These are phyloP conservation scores for Drosophila fuyamai DNA, from an alignment of 1,140 invertebrate species.

Conservation along the genomic window DNA sequence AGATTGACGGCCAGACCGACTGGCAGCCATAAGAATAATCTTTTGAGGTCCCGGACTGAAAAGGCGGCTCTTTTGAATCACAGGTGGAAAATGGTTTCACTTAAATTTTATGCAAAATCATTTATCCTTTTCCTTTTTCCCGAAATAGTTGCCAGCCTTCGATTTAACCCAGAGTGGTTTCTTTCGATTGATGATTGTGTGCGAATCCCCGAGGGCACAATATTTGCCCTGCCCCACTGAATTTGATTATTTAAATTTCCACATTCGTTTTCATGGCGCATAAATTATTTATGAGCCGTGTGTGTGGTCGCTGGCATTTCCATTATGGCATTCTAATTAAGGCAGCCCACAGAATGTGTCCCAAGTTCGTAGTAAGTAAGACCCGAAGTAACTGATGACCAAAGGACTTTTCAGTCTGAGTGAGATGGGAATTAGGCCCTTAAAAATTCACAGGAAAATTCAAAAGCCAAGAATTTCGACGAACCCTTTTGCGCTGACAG, in stretches of 20 bases:
- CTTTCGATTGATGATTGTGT: conserved; percentile 31
- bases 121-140: conserved; percentile 31
- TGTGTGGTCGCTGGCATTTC: conserved; percentile 26
- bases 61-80: conserved; percentile 21
- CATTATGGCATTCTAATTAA: conserved; percentile 75
- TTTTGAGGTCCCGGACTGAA: conserved; percentile 4
- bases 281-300: conserved; percentile 72
- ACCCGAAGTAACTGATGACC: conserved; percentile 55
- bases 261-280: conserved; percentile 62
- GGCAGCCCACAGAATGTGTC: conserved; percentile 57
- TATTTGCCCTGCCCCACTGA: conserved; percentile 6
- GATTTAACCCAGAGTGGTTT: conserved; percentile 20
- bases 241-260: conserved; percentile 81
- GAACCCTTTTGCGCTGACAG: conserved; percentile 42
- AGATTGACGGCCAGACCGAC: conserved; percentile 36
- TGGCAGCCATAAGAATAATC: conserved; percentile 28
- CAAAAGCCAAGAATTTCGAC: neutral
- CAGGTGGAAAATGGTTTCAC: conserved; percentile 26
- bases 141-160: conserved; percentile 31
- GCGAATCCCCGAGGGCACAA: conserved; percentile 4
- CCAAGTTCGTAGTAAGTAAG: conserved; percentile 33
- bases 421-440: conserved; percentile 22
- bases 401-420: conserved; percentile 14
- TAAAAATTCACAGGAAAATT: conserved; percentile 34
- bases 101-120: conserved; percentile 61